phyloP scores from a whole-genome alignment of 1,140 invertebrate species.

The Megalopta genalis region DNA sequence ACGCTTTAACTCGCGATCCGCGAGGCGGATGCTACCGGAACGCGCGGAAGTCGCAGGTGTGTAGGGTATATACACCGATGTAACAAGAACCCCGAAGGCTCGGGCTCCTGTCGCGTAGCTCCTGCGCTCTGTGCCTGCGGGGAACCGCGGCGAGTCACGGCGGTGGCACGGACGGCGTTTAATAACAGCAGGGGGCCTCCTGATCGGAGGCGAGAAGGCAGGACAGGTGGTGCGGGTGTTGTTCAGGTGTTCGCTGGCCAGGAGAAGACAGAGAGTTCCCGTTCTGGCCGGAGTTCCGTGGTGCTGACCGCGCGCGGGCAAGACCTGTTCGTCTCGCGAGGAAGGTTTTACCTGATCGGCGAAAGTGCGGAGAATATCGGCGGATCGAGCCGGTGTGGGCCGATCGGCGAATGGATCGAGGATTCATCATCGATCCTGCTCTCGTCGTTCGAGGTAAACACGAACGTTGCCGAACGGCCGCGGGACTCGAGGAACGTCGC shows the following conservation, averaged over 20 bases:
- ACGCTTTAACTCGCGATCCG: constrained; percentile 76
- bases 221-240: constrained; percentile 15
- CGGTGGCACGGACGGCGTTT: not conserved
- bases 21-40: constrained; percentile 69
- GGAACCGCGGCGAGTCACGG: not conserved
- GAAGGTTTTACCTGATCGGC: too few species aligned
- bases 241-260: constrained; percentile 3
- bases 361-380: too few species aligned
- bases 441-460: constrained; percentile 10
- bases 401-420: constrained; percentile 1
- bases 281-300: not conserved
- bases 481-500: constrained; percentile 6
- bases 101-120: constrained; percentile 7
- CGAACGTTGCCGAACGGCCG: not conserved
- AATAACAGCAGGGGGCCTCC: not conserved
- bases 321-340: too few species aligned
- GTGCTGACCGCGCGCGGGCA: too few species aligned
- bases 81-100: constrained; percentile 1
- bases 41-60: constrained; percentile 32
- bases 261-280: not conserved
- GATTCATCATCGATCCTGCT: constrained; percentile 24
- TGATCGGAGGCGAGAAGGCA: too few species aligned
- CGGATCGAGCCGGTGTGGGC: too few species aligned
- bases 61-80: constrained; percentile 42
- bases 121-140: constrained; percentile 17